Evolutionary conservation across 2,888 invertebrate genomes (phyloP), one percentile per base, ranked within the genome.

Genomic region (Synergus japonicus): DNA sequence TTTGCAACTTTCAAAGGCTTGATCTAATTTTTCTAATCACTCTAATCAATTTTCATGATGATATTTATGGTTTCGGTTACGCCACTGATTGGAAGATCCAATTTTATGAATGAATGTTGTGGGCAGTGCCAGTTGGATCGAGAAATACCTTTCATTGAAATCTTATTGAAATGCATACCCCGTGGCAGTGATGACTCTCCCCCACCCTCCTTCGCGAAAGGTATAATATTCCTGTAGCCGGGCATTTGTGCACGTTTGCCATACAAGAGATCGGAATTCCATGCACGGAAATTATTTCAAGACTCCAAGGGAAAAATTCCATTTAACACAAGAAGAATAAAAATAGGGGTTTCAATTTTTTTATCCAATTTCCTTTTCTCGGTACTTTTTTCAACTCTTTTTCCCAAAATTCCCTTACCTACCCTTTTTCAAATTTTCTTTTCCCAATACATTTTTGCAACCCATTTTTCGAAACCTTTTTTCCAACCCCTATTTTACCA

Each of bases 71-170:
- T 65, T 41, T 15, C 43, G 9, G 15, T 43, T 66, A 37, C 41
- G 10, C 41, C 65, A 66, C 18, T 69, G 22, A 3, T 49, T 49
- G 13, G 4, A 46, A 22, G 83, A 84, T 84, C 83, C 83, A 85
- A 87, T 87, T 73, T 89, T 88, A 87, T 88, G 88, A 89, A 89
- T 89, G 88, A 87, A 87, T 85, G 82, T 83, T 80, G 85, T 84
- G 83, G 85, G 83, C 86, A 84, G 83, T 85, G 83, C 81, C 78
- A 84, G 88, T 81, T 87, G 83, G 85, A 81, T 83, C 84, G 85
- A 79, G 83, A 84, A 85, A 82, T 85, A 85, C 86, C 88, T 89
- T 88, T 87, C 89, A 88, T 89, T 89, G 87, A 88, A 89, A 89
- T 83, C 88, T 88, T 85, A 89, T 89, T 89, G 86, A 84, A 86